Conservation (phyloP, 2,888 invertebrate genomes). For the Zele albiditarsus region DNA sequence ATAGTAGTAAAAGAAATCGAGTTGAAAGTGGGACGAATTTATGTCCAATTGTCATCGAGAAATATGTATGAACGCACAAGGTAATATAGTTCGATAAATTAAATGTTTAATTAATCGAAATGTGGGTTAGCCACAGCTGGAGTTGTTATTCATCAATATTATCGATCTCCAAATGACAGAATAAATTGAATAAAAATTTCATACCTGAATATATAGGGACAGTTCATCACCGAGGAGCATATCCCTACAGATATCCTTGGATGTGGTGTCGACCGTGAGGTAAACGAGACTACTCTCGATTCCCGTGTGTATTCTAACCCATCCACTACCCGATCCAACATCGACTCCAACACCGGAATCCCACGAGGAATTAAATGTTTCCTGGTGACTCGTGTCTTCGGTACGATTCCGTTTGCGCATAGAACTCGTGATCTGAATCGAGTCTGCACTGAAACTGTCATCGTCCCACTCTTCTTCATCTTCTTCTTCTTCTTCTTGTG, state of each 20-base stretch:
- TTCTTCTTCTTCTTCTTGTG: constrained; percentile 20
- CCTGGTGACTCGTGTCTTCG: constrained; percentile 52
- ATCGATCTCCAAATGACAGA: no score
- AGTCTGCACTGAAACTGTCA: constrained; percentile 63
- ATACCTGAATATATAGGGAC: constrained; percentile 69
- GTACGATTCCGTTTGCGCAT: constrained; percentile 44
- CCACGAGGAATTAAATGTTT: constrained; percentile 68
- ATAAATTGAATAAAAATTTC: constrained; percentile 16
- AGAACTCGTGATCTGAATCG: constrained; percentile 59
- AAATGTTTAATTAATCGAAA: no score
- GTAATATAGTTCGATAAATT: no score
- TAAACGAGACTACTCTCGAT: constrained; percentile 77
- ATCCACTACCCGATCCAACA: constrained; percentile 75
- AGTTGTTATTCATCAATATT: no score
- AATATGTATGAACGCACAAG: no score
- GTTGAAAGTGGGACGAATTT: no score
- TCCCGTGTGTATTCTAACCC: constrained; percentile 79
- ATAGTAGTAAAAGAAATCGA: no score
- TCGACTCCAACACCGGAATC: constrained; percentile 74
- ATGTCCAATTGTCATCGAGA: no score
- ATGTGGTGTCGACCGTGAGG: constrained; percentile 76
- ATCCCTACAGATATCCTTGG: constrained; percentile 73
- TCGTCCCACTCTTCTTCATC: constrained; percentile 27
- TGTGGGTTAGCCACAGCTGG: no score
- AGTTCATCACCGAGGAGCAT: constrained; percentile 73